Conservation (phyloP, 1,140 invertebrate genomes). For the Drosophila ohnishii region DNA sequence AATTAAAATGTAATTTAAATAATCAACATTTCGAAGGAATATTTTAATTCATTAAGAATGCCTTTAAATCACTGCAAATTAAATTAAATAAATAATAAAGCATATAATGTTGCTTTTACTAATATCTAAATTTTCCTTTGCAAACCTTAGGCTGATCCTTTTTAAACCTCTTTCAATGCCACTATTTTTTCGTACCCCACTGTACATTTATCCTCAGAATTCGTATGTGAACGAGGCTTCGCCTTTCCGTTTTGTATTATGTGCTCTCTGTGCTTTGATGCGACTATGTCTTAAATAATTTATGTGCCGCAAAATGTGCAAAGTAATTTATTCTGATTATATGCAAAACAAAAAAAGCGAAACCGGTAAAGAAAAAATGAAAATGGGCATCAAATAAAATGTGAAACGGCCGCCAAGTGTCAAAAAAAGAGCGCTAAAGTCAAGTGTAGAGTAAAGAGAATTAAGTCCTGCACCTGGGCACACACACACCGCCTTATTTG, state of each 20-base stretch:
- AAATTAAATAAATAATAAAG: not conserved
- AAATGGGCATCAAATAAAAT: constrained; percentile 71
- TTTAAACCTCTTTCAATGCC: no score
- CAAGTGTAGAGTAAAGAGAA: constrained; percentile 69
- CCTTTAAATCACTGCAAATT: not conserved
- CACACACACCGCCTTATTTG: constrained; percentile 20
- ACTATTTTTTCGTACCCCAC: not conserved
- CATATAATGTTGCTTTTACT: not conserved
- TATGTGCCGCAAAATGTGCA: constrained; percentile 79
- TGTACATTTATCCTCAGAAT: not conserved
- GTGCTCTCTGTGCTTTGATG: constrained; percentile 31
- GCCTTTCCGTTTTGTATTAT: constrained; percentile 13
- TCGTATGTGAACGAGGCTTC: not conserved
- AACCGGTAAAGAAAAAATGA: constrained; percentile 33
- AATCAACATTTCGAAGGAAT: not conserved
- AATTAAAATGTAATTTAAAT: not conserved
- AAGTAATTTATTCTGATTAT: constrained; percentile 81
- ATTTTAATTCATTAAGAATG: no score
- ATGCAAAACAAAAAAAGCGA: constrained; percentile 50
- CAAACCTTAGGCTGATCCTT: not conserved
- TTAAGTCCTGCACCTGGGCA: constrained; percentile 72
- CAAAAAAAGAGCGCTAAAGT: constrained; percentile 51
- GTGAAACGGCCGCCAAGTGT: constrained; percentile 74
- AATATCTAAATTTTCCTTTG: not conserved
- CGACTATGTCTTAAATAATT: constrained; percentile 67